These are phyloP conservation scores for Phrixothrix hirtus DNA, from an alignment of 2,888 invertebrate genomes.

Conservation along the genomic window DNA sequence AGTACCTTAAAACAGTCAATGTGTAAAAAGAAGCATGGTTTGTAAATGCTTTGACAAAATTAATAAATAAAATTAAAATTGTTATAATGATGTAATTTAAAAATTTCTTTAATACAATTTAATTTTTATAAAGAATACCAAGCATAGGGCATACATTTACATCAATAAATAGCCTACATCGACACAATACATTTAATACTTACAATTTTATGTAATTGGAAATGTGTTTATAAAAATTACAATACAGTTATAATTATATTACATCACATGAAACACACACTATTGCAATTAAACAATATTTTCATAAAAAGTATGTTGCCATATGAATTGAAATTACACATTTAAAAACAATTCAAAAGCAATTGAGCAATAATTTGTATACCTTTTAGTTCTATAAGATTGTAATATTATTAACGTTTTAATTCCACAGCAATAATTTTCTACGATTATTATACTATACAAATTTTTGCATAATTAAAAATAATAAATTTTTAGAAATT, in stretches of 20 bases:
- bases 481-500: not conserved
- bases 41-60: too few species aligned
- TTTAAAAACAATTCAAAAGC: slow-evolving; percentile 1
- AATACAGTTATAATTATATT: slow-evolving; percentile 18
- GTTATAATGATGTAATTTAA: not conserved
- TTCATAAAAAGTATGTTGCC: not conserved
- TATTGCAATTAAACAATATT: slow-evolving; percentile 9
- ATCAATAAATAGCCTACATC: slow-evolving; percentile 26
- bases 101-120: slow-evolving; percentile 1
- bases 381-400: slow-evolving; percentile 4
- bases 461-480: not conserved
- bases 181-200: slow-evolving; percentile 26
- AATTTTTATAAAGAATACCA: slow-evolving; percentile 19
- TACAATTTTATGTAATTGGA: slow-evolving; percentile 8
- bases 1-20: too few species aligned
- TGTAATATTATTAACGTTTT: not conserved
- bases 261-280: slow-evolving; percentile 24
- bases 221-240: slow-evolving; percentile 18
- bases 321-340: slow-evolving; percentile 3
- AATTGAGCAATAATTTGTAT: slow-evolving; percentile 10
- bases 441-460: not conserved
- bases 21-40: too few species aligned
- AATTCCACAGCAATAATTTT: not conserved
- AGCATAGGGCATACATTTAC: slow-evolving; percentile 22
- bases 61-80: not conserved